These are phyloP conservation scores for Neogobius melanostomus DNA, from an alignment of 2,113 vertebrate genomes.

Conservation along the genomic window DNA sequence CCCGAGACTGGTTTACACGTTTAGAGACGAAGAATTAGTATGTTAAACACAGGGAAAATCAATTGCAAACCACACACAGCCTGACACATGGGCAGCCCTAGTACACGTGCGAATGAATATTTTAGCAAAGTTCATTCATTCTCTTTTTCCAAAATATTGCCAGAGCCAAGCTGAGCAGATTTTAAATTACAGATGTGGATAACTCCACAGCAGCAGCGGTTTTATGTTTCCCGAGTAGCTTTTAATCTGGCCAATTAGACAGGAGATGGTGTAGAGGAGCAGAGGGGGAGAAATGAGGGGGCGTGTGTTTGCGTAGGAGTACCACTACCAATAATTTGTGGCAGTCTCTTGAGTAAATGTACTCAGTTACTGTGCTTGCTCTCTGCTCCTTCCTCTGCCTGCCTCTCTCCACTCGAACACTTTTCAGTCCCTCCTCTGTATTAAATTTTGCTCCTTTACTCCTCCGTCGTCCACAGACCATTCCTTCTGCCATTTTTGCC, in stretches of 20 bases:
- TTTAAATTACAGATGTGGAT: neutral
- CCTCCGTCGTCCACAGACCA: constrained; percentile 35
- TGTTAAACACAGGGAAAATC: constrained; percentile 5
- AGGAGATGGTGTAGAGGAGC: neutral
- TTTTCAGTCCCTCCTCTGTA: constrained; percentile 64
- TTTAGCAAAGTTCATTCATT: neutral
- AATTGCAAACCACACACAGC: neutral
- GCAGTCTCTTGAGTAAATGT: constrained; percentile 32
- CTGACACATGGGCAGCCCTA: neutral
- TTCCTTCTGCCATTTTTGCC: constrained; percentile 32
- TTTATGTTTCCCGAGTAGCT: neutral
- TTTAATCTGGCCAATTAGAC: neutral
- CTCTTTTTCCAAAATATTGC: neutral
- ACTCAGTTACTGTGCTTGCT: constrained; percentile 27
- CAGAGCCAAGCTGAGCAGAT: neutral
- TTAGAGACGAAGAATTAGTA: constrained; percentile 3
- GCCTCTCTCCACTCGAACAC: constrained; percentile 42
- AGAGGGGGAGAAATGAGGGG: neutral
- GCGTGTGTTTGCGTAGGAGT: neutral
- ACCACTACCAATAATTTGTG: constrained; percentile 2
- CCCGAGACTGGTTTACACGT: constrained; percentile 1
- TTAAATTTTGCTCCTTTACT: constrained; percentile 68
- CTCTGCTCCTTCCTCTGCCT: constrained; percentile 25
- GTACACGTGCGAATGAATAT: neutral
- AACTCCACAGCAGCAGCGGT: neutral